A percentile compares a stretch with the other conserved stretches of the same genome.
Conservation (phyloP, 2,888 invertebrate genomes). For the Yponomeuta evonymella region DNA sequence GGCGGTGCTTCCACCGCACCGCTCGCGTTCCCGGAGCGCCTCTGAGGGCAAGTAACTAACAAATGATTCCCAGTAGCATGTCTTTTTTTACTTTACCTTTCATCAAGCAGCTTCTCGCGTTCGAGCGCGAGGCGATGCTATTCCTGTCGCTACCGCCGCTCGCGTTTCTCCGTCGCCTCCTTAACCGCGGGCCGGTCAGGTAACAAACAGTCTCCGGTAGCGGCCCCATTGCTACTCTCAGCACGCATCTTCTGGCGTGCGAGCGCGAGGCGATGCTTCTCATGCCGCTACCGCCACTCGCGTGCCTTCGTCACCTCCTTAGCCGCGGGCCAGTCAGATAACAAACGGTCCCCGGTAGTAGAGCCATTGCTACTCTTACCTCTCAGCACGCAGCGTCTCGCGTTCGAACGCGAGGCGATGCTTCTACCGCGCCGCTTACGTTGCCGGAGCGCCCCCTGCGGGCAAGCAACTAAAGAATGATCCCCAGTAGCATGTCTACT, state of each 20-base stretch:
- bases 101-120: conserved; percentile 86
- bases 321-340: too few relatives aligned
- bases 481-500: background rate
- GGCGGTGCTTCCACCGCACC: conserved; percentile 84
- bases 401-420: conserved; percentile 87
- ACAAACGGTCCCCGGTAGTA: too few relatives aligned
- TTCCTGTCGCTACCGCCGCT: too few relatives aligned
- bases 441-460: conserved; percentile 85
- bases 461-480: conserved; percentile 39
- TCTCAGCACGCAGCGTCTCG: conserved; percentile 87
- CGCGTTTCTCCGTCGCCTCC: conserved; percentile 64
- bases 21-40: conserved; percentile 81
- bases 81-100: conserved; percentile 59
- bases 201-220: too few relatives aligned
- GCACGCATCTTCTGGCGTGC: conserved; percentile 87
- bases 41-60: conserved; percentile 36
- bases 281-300: conserved; percentile 79
- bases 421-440: conserved; percentile 90
- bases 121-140: conserved; percentile 86
- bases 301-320: too few relatives aligned
- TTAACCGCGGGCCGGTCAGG: conserved; percentile 68
- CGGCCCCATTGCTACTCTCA: conserved; percentile 63
- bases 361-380: conserved; percentile 34
- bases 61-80: too few relatives aligned
- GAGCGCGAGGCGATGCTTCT: conserved; percentile 86